Evolutionary conservation across 2,888 invertebrate species (phyloP), one percentile per base, ranked within the genome.

Genomic region (Dryobota labecula): DNA sequence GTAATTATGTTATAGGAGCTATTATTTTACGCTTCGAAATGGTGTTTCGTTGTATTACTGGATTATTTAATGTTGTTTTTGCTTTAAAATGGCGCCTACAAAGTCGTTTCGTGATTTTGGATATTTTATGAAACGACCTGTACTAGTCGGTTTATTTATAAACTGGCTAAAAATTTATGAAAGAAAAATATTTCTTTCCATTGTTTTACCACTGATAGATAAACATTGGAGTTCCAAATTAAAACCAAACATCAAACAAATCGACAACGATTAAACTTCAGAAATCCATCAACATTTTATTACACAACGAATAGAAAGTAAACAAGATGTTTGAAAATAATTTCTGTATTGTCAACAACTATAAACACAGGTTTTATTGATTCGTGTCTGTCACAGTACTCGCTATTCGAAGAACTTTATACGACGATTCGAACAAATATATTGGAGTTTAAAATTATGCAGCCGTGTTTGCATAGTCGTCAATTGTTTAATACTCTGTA

Each of bases 361-460:
- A 77, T 75, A 74, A 83, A 74, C 73, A 73, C 57, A 56, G 56
- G n/a, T 74, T 80, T 80, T 83, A 83, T 85, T 85, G 84, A 80
- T 80, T 85, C 66, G 70, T 69, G 73, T 71, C 70, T 68, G 70
- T 80, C 72, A 70, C 61, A 62, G 73, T 47, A 74, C 80, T 76
- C 72, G 76, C 70, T 63, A 83, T 54, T 67, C 36, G 41, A 53
- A 70, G 76, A 69, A 85, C 68, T 76, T 72, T 63, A 70, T 78
- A 69, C 51, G 49, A 60, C 54, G 30, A 53, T 66, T 49, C 30
- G n/a, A 64, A 73, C 83, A 53, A 79, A 69, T 47, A 56, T 51
- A 57, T 18, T 33, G 36, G 33, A 78, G 51, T 78, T 82, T 70
- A 47, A 72, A 63, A 63, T 60, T 72, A 83, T 72, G 73, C 83